Base-by-base conservation (phyloP, 2,113 vertebrate genomes). In the Oxyura jamaicensis region DNA sequence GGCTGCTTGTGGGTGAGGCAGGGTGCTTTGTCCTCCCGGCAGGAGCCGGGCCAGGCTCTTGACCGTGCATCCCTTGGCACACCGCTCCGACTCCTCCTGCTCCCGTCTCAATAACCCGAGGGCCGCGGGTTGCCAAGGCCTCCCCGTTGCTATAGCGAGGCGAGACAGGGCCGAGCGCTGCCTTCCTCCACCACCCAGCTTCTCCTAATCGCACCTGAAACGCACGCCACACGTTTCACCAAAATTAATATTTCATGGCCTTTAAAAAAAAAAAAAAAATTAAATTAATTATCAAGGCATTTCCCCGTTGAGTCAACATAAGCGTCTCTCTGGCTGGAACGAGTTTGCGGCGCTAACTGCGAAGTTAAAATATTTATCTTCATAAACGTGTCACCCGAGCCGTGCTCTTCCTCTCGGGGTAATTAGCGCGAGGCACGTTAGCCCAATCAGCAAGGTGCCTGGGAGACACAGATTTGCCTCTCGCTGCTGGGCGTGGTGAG, bases 121-220 rank as follows among this genome's bases (percentile, higher is more conserved):
- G 93, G 93, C 90, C 72, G 3, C 19, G 65, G 95, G 96, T 96
- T 96, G 95, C 96, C 95, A 97, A 96, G 95, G 96, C 96, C 96
- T 95, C 94, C 93, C 95, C n/a, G 96, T 97, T 97, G 96, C 96
- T 97, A 97, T 97, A 97, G 96, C 94, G 95, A 96, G 95, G 95
- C 86, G 91, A 94, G 96, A 91, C 88, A 95, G 93, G 94, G 95
- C 95, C 93, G 90, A 86, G 90, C 6, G 0, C 91, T 85, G 91
- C 95, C 71, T 95, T 97, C 91, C 86, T 92, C 93, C 72, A 31
- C 82, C 67, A 62, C 36, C 3, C 3, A 13, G 60, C 11, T 31
- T 52, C 58, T 55, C 55, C 85, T 94, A 90, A 94, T 91, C 82
- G 90, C 86, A 91, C 96, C 95, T 88, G 90, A 91, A 96, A 90